These are phyloP conservation scores for Pitangus sulphuratus DNA, from an alignment of 2,797 vertebrate genomes.

Conservation along the genomic window DNA sequence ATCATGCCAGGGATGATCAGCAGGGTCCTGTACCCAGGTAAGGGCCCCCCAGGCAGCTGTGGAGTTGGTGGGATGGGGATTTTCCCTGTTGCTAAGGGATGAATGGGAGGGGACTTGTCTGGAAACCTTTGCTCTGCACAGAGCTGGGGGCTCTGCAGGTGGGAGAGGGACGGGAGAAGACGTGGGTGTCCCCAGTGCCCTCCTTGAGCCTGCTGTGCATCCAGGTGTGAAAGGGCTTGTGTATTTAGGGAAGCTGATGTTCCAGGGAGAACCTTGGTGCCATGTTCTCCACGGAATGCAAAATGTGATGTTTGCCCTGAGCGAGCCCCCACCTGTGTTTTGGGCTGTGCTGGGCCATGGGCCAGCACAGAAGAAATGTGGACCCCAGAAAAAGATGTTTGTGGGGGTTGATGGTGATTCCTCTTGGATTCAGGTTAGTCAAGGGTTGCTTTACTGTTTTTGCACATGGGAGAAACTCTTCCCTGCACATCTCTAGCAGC, in stretches of 20 bases:
- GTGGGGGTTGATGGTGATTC: neutral
- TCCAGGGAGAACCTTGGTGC: neutral
- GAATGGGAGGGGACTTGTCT: neutral
- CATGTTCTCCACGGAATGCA: neutral
- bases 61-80: neutral
- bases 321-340: neutral
- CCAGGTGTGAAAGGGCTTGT: neutral
- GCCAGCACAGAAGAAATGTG: rapidly evolving
- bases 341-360: neutral
- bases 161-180: neutral
- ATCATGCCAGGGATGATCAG: slow-evolving; percentile 95
- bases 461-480: neutral
- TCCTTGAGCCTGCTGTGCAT: neutral
- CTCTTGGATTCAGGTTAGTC: neutral
- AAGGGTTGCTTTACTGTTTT: neutral
- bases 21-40: slow-evolving; percentile 92
- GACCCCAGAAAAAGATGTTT: neutral
- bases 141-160: neutral
- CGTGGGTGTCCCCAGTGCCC: too few species aligned
- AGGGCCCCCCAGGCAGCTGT: rapidly evolving
- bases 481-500: neutral
- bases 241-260: neutral
- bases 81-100: neutral
- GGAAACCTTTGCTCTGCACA: neutral
- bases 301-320: rapidly evolving